Conservation (phyloP, 2,797 vertebrate genomes). For the Microcaecilia unicolor region DNA sequence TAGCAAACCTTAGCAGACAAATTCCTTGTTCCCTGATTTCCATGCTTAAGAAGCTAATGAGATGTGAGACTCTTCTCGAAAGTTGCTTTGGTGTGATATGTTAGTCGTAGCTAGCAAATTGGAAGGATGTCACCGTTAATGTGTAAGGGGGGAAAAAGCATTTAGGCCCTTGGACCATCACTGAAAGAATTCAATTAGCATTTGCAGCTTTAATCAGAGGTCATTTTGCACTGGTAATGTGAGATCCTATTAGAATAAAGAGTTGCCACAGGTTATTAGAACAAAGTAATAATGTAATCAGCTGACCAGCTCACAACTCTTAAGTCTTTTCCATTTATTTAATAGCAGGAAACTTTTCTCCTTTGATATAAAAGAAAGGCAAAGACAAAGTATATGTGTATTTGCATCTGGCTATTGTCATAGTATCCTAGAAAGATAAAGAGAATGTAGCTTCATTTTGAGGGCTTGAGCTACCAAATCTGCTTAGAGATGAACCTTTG, state of each 20-base stretch:
- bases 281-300: conserved; percentile 32
- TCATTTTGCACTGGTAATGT: conserved; percentile 12
- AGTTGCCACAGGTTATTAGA: conserved; percentile 28
- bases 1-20: too few species aligned
- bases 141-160: too few species aligned
- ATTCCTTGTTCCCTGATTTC: too few species aligned
- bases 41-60: too few species aligned
- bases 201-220: conserved; percentile 30
- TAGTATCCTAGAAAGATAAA: conserved; percentile 10
- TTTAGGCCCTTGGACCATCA: conserved; percentile 4
- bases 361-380: conserved; percentile 9
- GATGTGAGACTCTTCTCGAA: too few species aligned
- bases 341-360: conserved; percentile 15
- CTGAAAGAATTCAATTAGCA: conserved; percentile 13
- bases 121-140: not conserved
- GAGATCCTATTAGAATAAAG: conserved; percentile 38
- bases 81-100: too few species aligned
- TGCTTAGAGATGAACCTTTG: too few species aligned
- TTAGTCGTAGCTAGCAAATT: not conserved
- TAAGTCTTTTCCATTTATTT: conserved; percentile 31
- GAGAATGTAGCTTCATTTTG: not conserved
- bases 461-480: too few species aligned
- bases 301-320: conserved; percentile 25
- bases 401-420: conserved; percentile 13
- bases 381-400: conserved; percentile 16